Evolutionary conservation across 2,888 invertebrate species (phyloP).

Genomic region (Rhorus exstirpatorius): DNA sequence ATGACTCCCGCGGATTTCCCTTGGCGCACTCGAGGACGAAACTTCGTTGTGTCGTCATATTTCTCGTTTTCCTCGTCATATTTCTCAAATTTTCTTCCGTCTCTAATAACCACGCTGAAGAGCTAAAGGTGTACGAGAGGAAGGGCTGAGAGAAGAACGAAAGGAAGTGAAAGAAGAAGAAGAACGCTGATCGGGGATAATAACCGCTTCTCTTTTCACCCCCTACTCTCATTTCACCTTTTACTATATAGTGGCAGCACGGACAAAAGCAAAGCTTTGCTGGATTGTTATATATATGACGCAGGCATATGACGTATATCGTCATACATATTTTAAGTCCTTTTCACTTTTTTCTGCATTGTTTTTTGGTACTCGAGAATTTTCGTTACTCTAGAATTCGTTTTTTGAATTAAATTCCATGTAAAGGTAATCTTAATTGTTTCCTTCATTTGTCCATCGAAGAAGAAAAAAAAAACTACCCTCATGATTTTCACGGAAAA

Average conservation of each 20-base stretch:
- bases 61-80: not conserved
- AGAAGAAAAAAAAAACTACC: not conserved
- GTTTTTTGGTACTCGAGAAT: not conserved
- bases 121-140: conserved; percentile 20
- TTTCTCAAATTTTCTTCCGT: conserved; percentile 33
- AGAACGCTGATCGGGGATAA: conserved; percentile 65
- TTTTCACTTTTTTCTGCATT: not conserved
- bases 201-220: conserved; percentile 41
- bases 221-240: conserved; percentile 16
- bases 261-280: conserved; percentile 50
- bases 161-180: conserved; percentile 35
- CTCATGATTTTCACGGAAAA: not conserved
- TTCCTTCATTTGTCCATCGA: not conserved
- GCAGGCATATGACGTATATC: conserved; percentile 4
- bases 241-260: not conserved
- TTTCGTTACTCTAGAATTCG: too few species aligned
- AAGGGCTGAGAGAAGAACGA: conserved; percentile 3
- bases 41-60: conserved; percentile 28
- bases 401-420: too few species aligned
- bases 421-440: not conserved
- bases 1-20: conserved; percentile 39
- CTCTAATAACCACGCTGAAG: conserved; percentile 37
- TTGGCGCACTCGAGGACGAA: conserved; percentile 25
- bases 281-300: conserved; percentile 21
- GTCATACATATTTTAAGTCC: not conserved